Percentiles rank a stretch among this genome's conserved stretches.
phyloP scores from a whole-genome alignment of 2,888 invertebrate genomes.

The Sphaeridia pumilis region DNA sequence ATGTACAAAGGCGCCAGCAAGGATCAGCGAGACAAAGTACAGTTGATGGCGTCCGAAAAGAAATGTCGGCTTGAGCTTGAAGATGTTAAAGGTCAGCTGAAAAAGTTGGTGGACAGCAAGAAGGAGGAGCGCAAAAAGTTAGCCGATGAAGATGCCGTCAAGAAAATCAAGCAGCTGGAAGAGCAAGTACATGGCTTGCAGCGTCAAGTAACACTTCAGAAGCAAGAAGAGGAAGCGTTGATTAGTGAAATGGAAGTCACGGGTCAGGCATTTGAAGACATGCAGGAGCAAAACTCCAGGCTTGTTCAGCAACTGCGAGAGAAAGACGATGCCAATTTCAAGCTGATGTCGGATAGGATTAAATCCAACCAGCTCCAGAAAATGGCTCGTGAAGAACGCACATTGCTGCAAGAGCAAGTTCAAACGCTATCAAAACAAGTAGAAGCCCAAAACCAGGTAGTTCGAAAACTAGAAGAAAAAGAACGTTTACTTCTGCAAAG shows the following conservation, averaged over 20 bases:
- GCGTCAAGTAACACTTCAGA: constrained; percentile 42
- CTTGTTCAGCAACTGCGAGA: constrained; percentile 89
- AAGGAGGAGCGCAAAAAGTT: constrained; percentile 78
- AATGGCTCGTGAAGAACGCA: constrained; percentile 84
- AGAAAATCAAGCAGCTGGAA: constrained; percentile 87
- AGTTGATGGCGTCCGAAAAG: constrained; percentile 88
- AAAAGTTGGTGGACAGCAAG: constrained; percentile 79
- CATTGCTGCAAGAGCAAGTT: constrained; percentile 79
- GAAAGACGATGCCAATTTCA: constrained; percentile 97
- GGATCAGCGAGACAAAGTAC: constrained; percentile 90
- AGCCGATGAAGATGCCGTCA: constrained; percentile 86
- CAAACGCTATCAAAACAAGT: constrained; percentile 75
- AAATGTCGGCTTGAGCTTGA: constrained; percentile 81
- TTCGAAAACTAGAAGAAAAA: constrained; percentile 88
- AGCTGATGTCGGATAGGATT: constrained; percentile 93
- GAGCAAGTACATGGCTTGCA: constrained; percentile 54
- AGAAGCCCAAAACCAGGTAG: constrained; percentile 87
- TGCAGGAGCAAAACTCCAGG: constrained; percentile 96
- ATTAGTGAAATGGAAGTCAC: constrained; percentile 99
- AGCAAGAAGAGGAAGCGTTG: constrained; percentile 85
- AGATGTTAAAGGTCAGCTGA: constrained; percentile 70
- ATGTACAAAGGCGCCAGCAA: constrained; percentile 97
- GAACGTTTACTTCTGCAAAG: constrained; percentile 85
- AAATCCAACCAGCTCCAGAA: constrained; percentile 93
- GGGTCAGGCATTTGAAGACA: constrained; percentile 97